A percentile compares a stretch with the other conserved stretches of the same genome.
Evolutionary conservation across 2,888 invertebrate genomes (phyloP).

Genomic region (Nomada flava): DNA sequence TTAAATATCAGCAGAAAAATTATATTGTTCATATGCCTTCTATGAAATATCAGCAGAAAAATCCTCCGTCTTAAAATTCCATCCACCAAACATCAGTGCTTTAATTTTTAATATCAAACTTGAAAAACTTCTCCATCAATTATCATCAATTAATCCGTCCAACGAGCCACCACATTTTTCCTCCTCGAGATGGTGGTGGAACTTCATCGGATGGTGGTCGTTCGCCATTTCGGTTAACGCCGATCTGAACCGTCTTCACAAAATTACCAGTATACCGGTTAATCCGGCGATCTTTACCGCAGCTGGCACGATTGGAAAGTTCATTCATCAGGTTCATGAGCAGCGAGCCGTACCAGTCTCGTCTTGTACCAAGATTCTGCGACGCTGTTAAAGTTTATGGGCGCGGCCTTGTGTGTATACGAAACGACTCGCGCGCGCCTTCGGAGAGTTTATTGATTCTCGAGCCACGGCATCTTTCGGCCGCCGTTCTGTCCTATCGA

Average conservation of each 20-base stretch:
- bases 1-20: no score
- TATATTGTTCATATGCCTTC: no score
- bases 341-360: conserved; percentile 69
- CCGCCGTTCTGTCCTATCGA: conserved; percentile 73
- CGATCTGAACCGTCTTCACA: background rate
- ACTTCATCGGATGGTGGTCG: background rate
- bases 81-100: no score
- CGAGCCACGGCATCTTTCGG: conserved; percentile 80
- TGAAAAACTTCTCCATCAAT: no score
- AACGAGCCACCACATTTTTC: background rate
- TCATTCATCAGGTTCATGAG: conserved; percentile 79
- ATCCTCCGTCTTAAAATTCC: no score
- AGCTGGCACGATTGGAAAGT: conserved; percentile 71
- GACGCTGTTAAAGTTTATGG: conserved; percentile 83
- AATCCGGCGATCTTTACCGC: conserved; percentile 26
- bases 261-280: background rate
- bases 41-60: no score
- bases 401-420: conserved; percentile 80
- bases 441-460: conserved; percentile 82
- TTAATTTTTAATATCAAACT: no score
- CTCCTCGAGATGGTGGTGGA: background rate
- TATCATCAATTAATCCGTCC: no score
- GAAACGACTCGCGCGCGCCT: conserved; percentile 68
- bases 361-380: conserved; percentile 77
- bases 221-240: conserved; percentile 2